Conservation (phyloP, 2,113 vertebrate species). For the Upupa epops region DNA sequence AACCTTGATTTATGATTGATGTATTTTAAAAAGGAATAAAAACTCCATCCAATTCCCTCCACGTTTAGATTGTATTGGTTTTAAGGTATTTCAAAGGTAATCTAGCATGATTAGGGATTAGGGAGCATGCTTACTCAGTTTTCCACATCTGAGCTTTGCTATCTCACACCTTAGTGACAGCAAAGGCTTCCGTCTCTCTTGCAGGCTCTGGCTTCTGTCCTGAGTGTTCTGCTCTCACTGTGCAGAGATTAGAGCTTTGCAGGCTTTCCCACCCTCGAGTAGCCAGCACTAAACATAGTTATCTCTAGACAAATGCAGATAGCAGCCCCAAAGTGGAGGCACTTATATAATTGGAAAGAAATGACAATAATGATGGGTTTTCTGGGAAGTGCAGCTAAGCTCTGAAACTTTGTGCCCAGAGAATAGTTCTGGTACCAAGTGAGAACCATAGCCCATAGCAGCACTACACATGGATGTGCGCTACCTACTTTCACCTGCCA, state of each 20-base stretch:
- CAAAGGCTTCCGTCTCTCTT: background rate
- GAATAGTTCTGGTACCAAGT: background rate
- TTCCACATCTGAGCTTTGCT: background rate
- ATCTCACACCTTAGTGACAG: background rate
- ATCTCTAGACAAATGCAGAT: background rate
- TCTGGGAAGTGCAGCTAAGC: background rate
- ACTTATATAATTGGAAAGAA: background rate
- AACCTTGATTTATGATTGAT: background rate
- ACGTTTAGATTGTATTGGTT: background rate
- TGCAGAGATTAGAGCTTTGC: conserved; percentile 21
- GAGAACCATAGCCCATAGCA: background rate
- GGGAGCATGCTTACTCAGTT: background rate
- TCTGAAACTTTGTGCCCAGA: background rate
- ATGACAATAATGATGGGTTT: background rate
- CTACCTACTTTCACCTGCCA: background rate
- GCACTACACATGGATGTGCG: background rate
- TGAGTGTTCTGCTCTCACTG: background rate
- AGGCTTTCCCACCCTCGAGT: background rate
- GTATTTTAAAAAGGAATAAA: background rate
- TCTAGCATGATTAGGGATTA: background rate
- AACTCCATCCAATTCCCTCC: background rate
- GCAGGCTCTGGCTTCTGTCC: background rate
- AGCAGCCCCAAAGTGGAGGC: background rate
- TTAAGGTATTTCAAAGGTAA: background rate
- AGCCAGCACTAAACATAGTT: background rate